Conservation (phyloP, 2,797 vertebrate species). For the Mus minutoides region DNA sequence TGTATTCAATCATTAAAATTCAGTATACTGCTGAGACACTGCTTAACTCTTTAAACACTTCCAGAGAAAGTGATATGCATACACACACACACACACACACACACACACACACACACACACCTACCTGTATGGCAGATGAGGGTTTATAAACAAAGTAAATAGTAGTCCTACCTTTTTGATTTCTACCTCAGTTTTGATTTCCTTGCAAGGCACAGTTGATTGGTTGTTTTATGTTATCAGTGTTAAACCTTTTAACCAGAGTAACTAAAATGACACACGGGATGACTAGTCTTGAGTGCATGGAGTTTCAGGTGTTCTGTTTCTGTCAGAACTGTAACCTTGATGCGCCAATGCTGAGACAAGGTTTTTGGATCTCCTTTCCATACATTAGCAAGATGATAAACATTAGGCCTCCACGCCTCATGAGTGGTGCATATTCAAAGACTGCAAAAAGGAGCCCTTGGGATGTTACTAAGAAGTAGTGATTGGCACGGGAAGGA, state of each 20-base stretch:
- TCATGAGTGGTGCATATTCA: not conserved
- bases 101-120: not conserved
- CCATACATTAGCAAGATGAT: not conserved
- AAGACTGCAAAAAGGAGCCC: conserved; percentile 35
- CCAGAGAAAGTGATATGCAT: not conserved
- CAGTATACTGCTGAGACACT: not conserved
- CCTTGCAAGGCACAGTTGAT: not conserved
- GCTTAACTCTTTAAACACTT: conserved; percentile 6
- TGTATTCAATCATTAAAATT: conserved; percentile 57
- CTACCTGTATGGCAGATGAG: not conserved
- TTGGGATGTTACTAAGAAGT: conserved; percentile 73
- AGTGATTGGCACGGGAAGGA: conserved; percentile 71
- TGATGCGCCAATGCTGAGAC: not conserved
- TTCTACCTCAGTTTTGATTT: not conserved
- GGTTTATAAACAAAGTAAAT: not conserved
- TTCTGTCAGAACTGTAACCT: not conserved
- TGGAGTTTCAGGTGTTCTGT: not conserved
- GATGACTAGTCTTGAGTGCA: not conserved
- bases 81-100: not conserved
- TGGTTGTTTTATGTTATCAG: not conserved
- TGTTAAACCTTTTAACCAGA: not conserved
- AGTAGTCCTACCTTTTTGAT: not conserved
- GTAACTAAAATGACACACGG: not conserved
- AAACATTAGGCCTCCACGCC: not conserved
- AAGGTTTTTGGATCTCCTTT: not conserved